Evolutionary conservation across 2,888 invertebrate species (phyloP).

Genomic region (Lasioglossum morio): DNA sequence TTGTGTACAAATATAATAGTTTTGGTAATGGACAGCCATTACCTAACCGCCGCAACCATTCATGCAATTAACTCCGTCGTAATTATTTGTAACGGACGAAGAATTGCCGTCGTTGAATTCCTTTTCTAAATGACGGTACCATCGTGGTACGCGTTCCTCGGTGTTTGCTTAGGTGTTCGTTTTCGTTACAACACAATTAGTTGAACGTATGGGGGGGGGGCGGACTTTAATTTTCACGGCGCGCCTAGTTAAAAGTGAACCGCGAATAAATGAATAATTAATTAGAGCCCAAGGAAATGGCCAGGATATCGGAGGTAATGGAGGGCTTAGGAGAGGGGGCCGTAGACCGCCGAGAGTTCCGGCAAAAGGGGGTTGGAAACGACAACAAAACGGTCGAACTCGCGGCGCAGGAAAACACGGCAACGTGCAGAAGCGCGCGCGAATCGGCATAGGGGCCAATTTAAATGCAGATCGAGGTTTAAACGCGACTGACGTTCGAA

Average conservation of each 20-base stretch:
- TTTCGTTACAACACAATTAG: conserved; percentile 44
- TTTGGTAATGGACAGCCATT: no score
- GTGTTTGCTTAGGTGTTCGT: not conserved
- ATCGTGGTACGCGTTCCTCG: not conserved
- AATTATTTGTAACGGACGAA: conserved; percentile 15
- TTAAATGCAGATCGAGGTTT: conserved; percentile 80
- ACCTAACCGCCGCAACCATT: conserved; percentile 1
- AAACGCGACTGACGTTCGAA: conserved; percentile 68
- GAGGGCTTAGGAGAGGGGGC: conserved; percentile 50
- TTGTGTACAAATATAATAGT: no score
- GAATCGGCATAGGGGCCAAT: conserved; percentile 74
- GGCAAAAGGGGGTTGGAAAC: conserved; percentile 50
- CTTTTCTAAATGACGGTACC: conserved; percentile 10
- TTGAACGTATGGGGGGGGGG: conserved; percentile 19
- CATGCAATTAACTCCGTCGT: conserved; percentile 2
- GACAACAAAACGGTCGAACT: conserved; percentile 62
- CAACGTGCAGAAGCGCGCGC: conserved; percentile 41
- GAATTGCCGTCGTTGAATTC: conserved; percentile 19
- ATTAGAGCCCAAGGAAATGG: conserved; percentile 68
- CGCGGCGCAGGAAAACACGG: conserved; percentile 64
- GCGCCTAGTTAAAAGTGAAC: conserved; percentile 34
- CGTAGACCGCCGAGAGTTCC: not conserved
- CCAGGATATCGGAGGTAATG: conserved; percentile 67
- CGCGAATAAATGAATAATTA: conserved; percentile 64
- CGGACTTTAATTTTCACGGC: not conserved